Percentiles rank a stretch among this genome's conserved stretches.
Conservation (phyloP, 2,797 vertebrate species). For the Lagodon rhomboides region DNA sequence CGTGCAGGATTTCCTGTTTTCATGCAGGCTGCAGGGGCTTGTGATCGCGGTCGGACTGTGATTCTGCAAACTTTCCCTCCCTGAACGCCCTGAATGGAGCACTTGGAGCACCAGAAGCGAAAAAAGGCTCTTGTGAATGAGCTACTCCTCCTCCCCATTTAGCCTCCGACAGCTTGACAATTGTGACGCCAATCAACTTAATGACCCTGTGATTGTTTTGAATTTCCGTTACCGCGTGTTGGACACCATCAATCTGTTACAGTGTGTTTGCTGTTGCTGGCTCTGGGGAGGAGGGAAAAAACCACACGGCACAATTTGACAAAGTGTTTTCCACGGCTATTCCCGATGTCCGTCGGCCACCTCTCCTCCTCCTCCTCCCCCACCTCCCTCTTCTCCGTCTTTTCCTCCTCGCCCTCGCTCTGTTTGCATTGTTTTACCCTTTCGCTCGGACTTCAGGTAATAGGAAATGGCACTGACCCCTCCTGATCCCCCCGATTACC, state of each 20-base stretch:
- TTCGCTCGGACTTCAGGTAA: slow-evolving; percentile 92
- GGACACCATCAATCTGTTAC: slow-evolving; percentile 95
- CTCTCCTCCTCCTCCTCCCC: slow-evolving; percentile 37
- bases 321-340: slow-evolving; percentile 89
- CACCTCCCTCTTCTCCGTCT: slow-evolving; percentile 41
- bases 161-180: slow-evolving; percentile 91
- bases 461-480: slow-evolving; percentile 96
- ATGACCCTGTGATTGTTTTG: slow-evolving; percentile 91
- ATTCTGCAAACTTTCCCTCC: slow-evolving; percentile 3
- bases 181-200: slow-evolving; percentile 90
- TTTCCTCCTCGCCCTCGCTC: slow-evolving; percentile 49
- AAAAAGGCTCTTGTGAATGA: slow-evolving; percentile 88
- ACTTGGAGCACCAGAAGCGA: slow-evolving; percentile 56
- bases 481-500: slow-evolving; percentile 94
- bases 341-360: slow-evolving; percentile 76
- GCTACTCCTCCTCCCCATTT: slow-evolving; percentile 80
- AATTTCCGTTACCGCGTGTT: slow-evolving; percentile 87
- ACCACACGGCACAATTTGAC: slow-evolving; percentile 89
- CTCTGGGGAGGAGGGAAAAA: slow-evolving; percentile 75
- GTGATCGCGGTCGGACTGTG: slow-evolving; percentile 20
- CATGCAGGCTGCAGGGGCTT: not conserved
- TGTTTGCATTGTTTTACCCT: slow-evolving; percentile 85
- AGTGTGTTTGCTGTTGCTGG: slow-evolving; percentile 82
- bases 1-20: slow-evolving; percentile 35
- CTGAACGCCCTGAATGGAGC: not conserved